Base-by-base conservation (phyloP, 2,888 invertebrate genomes). In the Dolichomitus sp. region DNA sequence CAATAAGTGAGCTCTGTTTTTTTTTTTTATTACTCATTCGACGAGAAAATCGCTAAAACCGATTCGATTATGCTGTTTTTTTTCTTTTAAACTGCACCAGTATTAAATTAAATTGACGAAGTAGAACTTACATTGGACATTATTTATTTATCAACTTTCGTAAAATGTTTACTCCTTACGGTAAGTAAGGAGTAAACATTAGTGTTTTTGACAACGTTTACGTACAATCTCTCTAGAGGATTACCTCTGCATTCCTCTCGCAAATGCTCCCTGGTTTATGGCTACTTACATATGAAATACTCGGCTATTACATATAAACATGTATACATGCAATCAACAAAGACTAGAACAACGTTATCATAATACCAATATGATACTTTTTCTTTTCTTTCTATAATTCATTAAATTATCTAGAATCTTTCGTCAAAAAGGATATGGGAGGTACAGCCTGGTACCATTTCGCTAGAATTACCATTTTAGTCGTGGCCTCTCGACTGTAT, bases 1-100 rank as follows among this genome's bases (percentile, higher is more conserved):
- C 89, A 88, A 74, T 92, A 81, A 91, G 83, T 74, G 84, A 87
- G 86, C 85, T 72, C 12, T 40, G 1, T 50, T 40, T 54, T 65
- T 54, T 48, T 37, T 83, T 80, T 12, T 42, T 12, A 48, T 45
- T 59, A 61, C 7, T 37, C 19, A 74, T 23, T 63, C 73, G 50
- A 82, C 57, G 14, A 70, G 40, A 48, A 23, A 37, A 30, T 33
- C 23, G 4, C 17, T 61, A 3, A 5, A 66, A 23, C 30, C 27
- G 14, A 45, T 27, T 45, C 27, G 6, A 45, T 63, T 14, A 45
- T 48, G 33, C 17, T 61, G 33, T 11, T 59, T 11, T 54, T 77
- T 48, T 61, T 7, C 37, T 6, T 52, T 77, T 45, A 19, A 57
- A 37, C 23, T 72, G 19, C 19, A 23, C 33, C 37, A 33, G 33